Conservation (phyloP, 2,797 vertebrate species). For the Hemibagrus guttatus region DNA sequence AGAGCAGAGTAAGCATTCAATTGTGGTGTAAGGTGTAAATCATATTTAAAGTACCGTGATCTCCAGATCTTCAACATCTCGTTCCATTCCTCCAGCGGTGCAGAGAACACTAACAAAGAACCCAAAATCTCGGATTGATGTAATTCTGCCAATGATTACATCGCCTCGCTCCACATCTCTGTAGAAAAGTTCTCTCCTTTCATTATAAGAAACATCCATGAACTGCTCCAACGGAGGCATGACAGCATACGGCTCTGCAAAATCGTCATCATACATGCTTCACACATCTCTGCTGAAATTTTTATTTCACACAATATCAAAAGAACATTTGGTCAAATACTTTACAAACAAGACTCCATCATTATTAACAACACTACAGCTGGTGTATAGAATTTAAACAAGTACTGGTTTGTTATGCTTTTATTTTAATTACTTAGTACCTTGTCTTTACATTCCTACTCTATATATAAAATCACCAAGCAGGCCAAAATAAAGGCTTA, state of each 20-base stretch:
- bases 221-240: slow-evolving; percentile 93
- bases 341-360: not conserved
- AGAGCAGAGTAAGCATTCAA: not conserved
- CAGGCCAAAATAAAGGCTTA: not conserved
- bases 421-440: not conserved
- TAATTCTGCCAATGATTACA: slow-evolving; percentile 88
- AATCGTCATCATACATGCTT: not conserved
- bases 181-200: slow-evolving; percentile 86
- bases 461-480: not conserved
- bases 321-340: not conserved
- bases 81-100: slow-evolving; percentile 82
- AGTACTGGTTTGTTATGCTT: not conserved
- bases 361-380: not conserved
- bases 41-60: slow-evolving; percentile 77
- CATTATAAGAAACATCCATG: slow-evolving; percentile 86
- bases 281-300: not conserved
- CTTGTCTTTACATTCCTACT: not conserved
- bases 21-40: not conserved
- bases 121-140: slow-evolving; percentile 92
- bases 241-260: slow-evolving; percentile 84
- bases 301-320: not conserved
- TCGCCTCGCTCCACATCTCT: slow-evolving; percentile 90
- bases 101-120: slow-evolving; percentile 94
- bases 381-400: not conserved
- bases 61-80: slow-evolving; percentile 90